Percentiles rank a stretch among this genome's conserved stretches.
Evolutionary conservation across 2,797 vertebrate genomes (phyloP).

Genomic region (Nothura maculosa): DNA sequence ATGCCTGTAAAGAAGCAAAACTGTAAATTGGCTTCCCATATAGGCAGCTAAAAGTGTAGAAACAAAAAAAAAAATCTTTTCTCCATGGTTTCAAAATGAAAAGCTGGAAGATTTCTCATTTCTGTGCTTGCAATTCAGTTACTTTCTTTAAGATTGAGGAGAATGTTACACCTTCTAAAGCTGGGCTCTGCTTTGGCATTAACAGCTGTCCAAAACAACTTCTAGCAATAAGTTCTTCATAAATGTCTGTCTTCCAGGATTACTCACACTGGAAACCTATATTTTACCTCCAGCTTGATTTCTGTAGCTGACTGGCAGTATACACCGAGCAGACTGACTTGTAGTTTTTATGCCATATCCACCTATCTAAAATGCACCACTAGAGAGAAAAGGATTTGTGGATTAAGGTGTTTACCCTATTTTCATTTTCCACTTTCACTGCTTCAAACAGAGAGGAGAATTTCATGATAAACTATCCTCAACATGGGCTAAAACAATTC

Average conservation of each 20-base stretch:
- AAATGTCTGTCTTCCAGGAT: not conserved
- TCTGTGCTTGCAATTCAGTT: not conserved
- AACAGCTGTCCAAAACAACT: conserved; percentile 52
- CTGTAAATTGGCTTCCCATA: accelerated
- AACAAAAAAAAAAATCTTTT: not conserved
- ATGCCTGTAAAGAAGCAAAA: not conserved
- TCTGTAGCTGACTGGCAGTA: not conserved
- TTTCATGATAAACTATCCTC: conserved; percentile 56
- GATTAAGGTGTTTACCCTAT: conserved; percentile 3
- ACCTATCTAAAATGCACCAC: not conserved
- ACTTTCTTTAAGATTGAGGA: not conserved
- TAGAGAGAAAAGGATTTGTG: conserved; percentile 1
- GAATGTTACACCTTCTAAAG: not conserved
- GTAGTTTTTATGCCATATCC: not conserved
- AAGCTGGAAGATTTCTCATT: not conserved
- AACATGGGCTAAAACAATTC: conserved; percentile 43
- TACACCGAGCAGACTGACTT: not conserved
- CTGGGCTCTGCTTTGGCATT: conserved; percentile 22
- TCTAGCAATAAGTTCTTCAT: conserved; percentile 32
- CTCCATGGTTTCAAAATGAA: not conserved
- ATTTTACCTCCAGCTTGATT: conserved; percentile 41
- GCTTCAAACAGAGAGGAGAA: conserved; percentile 29
- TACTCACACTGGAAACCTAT: not conserved
- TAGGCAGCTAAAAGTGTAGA: not conserved
- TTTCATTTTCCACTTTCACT: conserved; percentile 38